Evolutionary conservation across 1,140 invertebrate species (phyloP).

Genomic region (Musca vetustissima): DNA sequence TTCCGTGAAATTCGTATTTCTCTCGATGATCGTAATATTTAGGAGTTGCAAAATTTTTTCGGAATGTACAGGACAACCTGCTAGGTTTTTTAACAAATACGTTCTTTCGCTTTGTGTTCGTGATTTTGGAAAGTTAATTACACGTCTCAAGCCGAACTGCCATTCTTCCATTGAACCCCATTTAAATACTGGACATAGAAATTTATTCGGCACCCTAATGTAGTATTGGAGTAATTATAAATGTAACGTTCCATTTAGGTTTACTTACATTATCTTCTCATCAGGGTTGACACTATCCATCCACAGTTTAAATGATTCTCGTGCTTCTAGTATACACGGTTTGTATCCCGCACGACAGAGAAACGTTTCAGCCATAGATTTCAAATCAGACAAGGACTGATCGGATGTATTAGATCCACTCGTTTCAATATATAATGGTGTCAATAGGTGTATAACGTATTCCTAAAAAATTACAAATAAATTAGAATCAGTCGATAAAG

Average conservation of each 20-base stretch:
- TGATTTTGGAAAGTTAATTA: constrained; percentile 69
- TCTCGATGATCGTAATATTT: constrained; percentile 66
- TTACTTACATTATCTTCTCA: constrained; percentile 71
- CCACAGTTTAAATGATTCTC: constrained; percentile 68
- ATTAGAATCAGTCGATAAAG: no score
- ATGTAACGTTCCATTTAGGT: constrained; percentile 36
- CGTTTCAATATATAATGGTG: constrained; percentile 68
- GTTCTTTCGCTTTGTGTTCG: constrained; percentile 71
- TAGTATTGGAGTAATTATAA: constrained; percentile 30
- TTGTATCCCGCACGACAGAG: constrained; percentile 72
- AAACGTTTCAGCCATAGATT: constrained; percentile 65
- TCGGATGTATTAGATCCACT: constrained; percentile 60
- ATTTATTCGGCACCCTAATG: constrained; percentile 71
- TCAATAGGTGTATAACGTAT: constrained; percentile 65
- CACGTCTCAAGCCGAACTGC: constrained; percentile 73
- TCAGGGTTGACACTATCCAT: constrained; percentile 67
- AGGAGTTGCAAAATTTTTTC: constrained; percentile 69
- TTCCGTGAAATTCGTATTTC: constrained; percentile 70
- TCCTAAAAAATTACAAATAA: constrained; percentile 56
- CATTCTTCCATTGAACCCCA: constrained; percentile 76
- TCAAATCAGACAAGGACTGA: constrained; percentile 63
- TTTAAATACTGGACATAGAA: constrained; percentile 75
- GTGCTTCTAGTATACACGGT: constrained; percentile 69
- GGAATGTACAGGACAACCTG: constrained; percentile 70
- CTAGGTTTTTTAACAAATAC: constrained; percentile 72